phyloP scores from a whole-genome alignment of 37 sponge, comb jelly and placozoan genomes.

The Spongia lamella region DNA sequence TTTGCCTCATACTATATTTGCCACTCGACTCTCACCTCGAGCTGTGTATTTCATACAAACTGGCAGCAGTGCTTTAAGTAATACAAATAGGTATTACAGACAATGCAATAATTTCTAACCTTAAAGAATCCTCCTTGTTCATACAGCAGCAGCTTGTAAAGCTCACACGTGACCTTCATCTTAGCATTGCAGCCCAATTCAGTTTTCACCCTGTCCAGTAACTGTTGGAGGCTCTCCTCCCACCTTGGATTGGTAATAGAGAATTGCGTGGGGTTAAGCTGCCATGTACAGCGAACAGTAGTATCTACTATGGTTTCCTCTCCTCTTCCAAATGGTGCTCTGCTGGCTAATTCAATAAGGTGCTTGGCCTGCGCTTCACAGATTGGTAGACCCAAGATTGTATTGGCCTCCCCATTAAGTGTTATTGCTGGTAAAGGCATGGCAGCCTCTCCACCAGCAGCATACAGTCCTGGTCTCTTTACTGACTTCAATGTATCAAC shows the following conservation, averaged over 20 bases:
- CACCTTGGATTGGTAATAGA: constrained; percentile 10
- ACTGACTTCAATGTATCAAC: too few relatives aligned
- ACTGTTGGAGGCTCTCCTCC: neutral
- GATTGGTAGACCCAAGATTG: constrained; percentile 13
- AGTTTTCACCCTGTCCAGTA: constrained; percentile 2
- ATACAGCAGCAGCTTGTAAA: constrained; percentile 32
- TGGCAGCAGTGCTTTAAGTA: too few relatives aligned
- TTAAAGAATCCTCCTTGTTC: constrained; percentile 34
- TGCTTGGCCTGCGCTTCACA: neutral
- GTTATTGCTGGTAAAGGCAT: constrained; percentile 7
- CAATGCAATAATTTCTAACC: neutral
- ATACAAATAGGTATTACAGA: too few relatives aligned
- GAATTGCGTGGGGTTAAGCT: constrained; percentile 21
- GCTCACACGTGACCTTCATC: constrained; percentile 4
- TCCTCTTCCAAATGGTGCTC: constrained; percentile 24
- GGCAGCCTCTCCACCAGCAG: constrained; percentile 9
- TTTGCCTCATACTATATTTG: too few relatives aligned
- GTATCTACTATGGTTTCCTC: constrained; percentile 25
- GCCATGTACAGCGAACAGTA: constrained; percentile 22
- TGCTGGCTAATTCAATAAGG: neutral
- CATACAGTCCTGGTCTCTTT: constrained; percentile 17
- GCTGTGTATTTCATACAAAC: too few relatives aligned
- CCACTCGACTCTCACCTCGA: too few relatives aligned
- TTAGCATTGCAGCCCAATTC: constrained; percentile 20
- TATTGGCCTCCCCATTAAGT: neutral